Evolutionary conservation across 2,113 vertebrate genomes (phyloP).

Genomic region (Cynopterus brachyotis): DNA sequence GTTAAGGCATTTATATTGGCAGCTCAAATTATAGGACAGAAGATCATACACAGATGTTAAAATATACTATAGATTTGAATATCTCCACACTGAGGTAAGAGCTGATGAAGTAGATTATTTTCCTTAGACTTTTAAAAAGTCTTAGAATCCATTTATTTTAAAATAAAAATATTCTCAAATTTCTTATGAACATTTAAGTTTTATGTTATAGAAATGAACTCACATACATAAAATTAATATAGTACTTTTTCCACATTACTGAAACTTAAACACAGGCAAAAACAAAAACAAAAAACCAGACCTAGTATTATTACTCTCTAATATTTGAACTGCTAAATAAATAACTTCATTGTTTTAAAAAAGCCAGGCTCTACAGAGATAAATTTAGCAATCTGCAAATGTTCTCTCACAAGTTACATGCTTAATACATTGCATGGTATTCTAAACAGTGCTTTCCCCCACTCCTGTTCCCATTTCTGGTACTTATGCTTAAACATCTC

Average conservation of each 20-base stretch:
- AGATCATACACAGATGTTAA: neutral
- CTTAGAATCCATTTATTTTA: slow-evolving; percentile 18
- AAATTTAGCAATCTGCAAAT: slow-evolving; percentile 46
- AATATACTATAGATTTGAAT: neutral
- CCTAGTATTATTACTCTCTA: neutral
- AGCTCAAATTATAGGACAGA: neutral
- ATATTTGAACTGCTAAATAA: slow-evolving; percentile 26
- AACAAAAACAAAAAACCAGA: neutral
- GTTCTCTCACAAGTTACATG: slow-evolving; percentile 24
- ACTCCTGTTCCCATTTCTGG: neutral
- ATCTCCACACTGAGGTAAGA: neutral
- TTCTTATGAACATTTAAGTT: slow-evolving; percentile 38
- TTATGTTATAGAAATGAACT: slow-evolving; percentile 24
- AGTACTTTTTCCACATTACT: neutral
- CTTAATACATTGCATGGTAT: neutral
- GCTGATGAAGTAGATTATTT: neutral
- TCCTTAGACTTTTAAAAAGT: neutral
- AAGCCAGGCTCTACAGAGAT: neutral
- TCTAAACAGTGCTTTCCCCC: neutral
- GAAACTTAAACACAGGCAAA: slow-evolving; percentile 26
- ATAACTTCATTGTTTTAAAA: slow-evolving; percentile 51
- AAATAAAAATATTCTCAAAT: slow-evolving; percentile 38
- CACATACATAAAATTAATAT: neutral
- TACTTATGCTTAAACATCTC: slow-evolving; percentile 13
- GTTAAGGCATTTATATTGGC: neutral